Percentiles rank a stretch among this genome's conserved stretches.
phyloP scores from a whole-genome alignment of 2,888 invertebrate genomes.

The Metellina segmentata region DNA sequence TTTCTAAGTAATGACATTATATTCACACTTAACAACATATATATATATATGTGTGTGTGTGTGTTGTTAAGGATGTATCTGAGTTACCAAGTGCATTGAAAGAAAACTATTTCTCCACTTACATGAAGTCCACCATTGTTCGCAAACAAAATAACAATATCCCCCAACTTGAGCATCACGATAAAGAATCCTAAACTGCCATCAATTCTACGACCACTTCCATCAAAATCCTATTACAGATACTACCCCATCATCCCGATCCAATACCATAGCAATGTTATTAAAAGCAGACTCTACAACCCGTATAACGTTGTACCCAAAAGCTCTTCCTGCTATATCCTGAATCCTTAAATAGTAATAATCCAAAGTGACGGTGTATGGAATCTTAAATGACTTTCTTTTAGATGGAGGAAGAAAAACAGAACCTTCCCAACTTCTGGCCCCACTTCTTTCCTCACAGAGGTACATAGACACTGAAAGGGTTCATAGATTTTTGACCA shows the following conservation, averaged over 20 bases:
- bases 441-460: not conserved
- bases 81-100: too few relatives aligned
- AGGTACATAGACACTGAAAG: constrained; percentile 16
- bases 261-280: not conserved
- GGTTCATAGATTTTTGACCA: constrained; percentile 63
- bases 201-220: not conserved
- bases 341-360: constrained; percentile 63
- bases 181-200: not conserved
- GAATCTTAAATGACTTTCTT: constrained; percentile 32
- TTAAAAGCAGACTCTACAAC: not conserved
- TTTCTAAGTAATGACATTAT: too few relatives aligned
- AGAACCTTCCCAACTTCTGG: constrained; percentile 6
- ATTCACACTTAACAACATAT: too few relatives aligned
- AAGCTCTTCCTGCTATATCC: not conserved
- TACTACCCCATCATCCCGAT: not conserved
- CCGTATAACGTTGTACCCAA: not conserved
- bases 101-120: too few relatives aligned
- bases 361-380: constrained; percentile 46
- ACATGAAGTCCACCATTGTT: too few relatives aligned
- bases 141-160: too few relatives aligned
- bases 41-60: too few relatives aligned
- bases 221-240: not conserved
- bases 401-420: constrained; percentile 24
- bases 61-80: too few relatives aligned
- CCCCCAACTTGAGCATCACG: too few relatives aligned